Base-by-base conservation (phyloP, 35 echinoderm and acorn worm genomes). In the Lytechinus variegatus region DNA sequence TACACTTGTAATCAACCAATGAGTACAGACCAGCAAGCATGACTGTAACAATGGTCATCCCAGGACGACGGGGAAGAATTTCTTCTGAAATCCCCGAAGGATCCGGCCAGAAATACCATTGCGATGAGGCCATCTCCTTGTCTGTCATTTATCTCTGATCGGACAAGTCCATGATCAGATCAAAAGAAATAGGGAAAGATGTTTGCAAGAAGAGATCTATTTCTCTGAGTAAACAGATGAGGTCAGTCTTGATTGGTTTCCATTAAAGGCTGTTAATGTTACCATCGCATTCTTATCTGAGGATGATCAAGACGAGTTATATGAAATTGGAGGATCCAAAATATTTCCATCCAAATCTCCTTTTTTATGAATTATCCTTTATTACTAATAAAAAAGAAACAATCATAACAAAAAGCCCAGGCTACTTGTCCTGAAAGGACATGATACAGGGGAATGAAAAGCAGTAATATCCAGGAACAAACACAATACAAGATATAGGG, bases 121-220 rank as follows among this genome's bases (percentile, higher is more conserved):
- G 66, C n/a, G 66, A 24, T 79, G 66, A 79, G 66, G n/a, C 19
- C 66, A 79, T 79, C 66, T 79, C 66, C 66, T 79, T 79, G 66
- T 79, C 66, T 79, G 66, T 79, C 66, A 79, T 79, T n/a, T 79
- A 79, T 79, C 66, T 79, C 19, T 79, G 66, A 79, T 79, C 66
- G n/a, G 66, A 79, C 66, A 79, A 79, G 66, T 79, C 66, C 14
- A 7, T 79, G 12, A 79, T 60, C 57, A 60, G 57, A 16, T 12
- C 57, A 60, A 60, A 8, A 60, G 16, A 71, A 71, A 79, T n/a
- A 2, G 66, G 33, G 66, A n/a, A 16, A 24, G 16, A 79, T 79
- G 66, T 21, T 79, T 24, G 16, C 21, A n/a, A 7, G 3, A 8
- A 79, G 66, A 79, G 66, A 4, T 79, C 16, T 79, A 21, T 79